phyloP scores from a whole-genome alignment of 2,113 vertebrate species.

The Dasyornis broadbenti region DNA sequence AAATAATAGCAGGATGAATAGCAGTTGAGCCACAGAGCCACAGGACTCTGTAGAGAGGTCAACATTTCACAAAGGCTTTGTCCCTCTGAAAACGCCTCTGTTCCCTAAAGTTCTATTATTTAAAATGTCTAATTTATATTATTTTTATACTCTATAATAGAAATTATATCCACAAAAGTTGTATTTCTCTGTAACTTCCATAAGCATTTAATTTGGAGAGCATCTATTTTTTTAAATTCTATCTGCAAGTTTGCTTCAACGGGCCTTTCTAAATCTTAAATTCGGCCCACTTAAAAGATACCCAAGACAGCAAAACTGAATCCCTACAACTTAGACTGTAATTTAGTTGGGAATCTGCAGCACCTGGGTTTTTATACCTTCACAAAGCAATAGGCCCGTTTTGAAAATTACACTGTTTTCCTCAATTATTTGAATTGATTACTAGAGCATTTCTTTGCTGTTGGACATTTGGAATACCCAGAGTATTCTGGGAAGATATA shows the following conservation, averaged over 20 bases:
- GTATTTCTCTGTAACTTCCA: background rate
- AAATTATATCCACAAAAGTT: conserved; percentile 20
- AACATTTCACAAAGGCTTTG: background rate
- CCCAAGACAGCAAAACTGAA: background rate
- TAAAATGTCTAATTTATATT: conserved; percentile 31
- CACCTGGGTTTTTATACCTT: background rate
- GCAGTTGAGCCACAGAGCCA: background rate
- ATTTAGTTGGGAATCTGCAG: background rate
- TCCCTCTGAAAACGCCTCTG: background rate
- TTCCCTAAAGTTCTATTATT: conserved; percentile 2
- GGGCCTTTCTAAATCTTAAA: background rate
- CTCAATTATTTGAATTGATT: background rate
- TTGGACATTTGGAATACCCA: background rate
- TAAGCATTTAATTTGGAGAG: background rate
- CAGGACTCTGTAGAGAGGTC: background rate
- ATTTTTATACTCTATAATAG: conserved; percentile 1
- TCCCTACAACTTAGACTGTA: background rate
- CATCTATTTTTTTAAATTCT: background rate
- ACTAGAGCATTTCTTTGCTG: background rate
- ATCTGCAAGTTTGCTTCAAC: background rate
- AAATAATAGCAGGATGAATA: conserved; percentile 52
- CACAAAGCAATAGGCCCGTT: background rate
- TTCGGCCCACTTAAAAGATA: background rate
- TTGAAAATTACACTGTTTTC: conserved; percentile 6
- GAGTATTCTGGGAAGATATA: background rate